Evolutionary conservation across 2,797 vertebrate species (phyloP).

Genomic region (Eulemur rubriventer): DNA sequence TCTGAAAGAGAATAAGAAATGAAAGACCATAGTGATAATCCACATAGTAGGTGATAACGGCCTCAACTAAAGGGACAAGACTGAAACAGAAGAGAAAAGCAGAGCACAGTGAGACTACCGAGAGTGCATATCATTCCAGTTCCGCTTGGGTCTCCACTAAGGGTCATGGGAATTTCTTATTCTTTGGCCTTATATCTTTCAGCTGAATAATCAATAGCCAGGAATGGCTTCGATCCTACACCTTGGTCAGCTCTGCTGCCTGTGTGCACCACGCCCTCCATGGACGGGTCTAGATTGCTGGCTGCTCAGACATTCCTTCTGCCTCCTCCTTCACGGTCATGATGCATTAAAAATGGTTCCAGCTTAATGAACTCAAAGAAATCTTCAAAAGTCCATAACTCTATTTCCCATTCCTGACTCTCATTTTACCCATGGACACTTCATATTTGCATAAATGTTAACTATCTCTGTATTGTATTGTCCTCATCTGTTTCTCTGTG

Average conservation of each 20-base stretch:
- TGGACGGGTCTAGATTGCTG: fast-evolving
- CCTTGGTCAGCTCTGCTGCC: too few relatives aligned
- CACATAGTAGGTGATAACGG: fast-evolving
- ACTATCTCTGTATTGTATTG: fast-evolving
- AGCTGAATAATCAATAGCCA: neutral
- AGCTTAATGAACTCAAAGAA: neutral
- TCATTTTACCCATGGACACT: neutral
- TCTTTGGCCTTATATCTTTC: neutral
- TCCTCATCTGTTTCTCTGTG: neutral
- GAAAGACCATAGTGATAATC: neutral
- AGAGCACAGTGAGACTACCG: neutral
- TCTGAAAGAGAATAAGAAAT: neutral
- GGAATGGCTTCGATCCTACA: neutral
- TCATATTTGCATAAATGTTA: neutral
- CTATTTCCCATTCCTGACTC: neutral
- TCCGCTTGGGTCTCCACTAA: fast-evolving
- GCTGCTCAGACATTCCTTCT: neutral
- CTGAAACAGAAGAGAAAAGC: neutral
- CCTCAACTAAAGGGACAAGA: neutral
- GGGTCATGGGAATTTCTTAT: neutral
- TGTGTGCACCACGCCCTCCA: too few relatives aligned
- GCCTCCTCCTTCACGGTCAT: neutral
- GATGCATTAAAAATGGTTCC: neutral
- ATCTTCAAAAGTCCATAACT: neutral
- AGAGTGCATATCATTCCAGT: neutral